Conservation (phyloP, 1,140 invertebrate species). For the Amphibalanus amphitrite region DNA sequence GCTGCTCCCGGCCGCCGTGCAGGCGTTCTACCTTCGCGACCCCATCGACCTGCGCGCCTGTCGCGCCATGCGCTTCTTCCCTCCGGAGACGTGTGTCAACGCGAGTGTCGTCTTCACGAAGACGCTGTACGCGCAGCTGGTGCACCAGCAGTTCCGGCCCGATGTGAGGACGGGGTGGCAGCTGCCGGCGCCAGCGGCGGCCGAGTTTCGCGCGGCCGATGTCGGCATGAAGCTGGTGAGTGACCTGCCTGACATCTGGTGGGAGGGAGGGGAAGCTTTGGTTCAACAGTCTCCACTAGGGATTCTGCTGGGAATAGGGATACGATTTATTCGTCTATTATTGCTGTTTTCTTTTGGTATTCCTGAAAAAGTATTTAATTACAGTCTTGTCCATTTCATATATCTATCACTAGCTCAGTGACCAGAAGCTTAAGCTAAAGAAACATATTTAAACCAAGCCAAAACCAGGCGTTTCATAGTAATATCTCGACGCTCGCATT, state of each 20-base stretch:
- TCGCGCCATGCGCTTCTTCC: constrained; percentile 57
- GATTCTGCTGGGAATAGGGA: no score
- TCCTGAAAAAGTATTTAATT: no score
- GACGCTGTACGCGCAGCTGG: constrained; percentile 79
- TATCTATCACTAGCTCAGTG: no score
- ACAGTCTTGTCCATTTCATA: no score
- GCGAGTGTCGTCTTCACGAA: constrained; percentile 63
- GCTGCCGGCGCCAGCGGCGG: constrained; percentile 40
- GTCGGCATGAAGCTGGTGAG: constrained; percentile 62
- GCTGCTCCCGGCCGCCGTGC: constrained; percentile 57
- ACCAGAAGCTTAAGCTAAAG: no score
- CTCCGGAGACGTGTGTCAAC: constrained; percentile 54
- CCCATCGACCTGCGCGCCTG: constrained; percentile 40
- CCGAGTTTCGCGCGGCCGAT: constrained; percentile 49
- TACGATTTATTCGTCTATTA: no score
- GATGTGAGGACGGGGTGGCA: constrained; percentile 57
- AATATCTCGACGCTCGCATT: no score
- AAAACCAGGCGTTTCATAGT: no score
- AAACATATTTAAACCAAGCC: no score
- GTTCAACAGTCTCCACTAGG: no score
- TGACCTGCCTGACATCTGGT: constrained; percentile 4
- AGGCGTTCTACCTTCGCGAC: constrained; percentile 74
- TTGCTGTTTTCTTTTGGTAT: no score
- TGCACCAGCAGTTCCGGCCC: constrained; percentile 60
- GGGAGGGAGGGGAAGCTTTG: no score